phyloP scores from a whole-genome alignment of 2,888 invertebrate genomes.

The Pseudanteris insignis region DNA sequence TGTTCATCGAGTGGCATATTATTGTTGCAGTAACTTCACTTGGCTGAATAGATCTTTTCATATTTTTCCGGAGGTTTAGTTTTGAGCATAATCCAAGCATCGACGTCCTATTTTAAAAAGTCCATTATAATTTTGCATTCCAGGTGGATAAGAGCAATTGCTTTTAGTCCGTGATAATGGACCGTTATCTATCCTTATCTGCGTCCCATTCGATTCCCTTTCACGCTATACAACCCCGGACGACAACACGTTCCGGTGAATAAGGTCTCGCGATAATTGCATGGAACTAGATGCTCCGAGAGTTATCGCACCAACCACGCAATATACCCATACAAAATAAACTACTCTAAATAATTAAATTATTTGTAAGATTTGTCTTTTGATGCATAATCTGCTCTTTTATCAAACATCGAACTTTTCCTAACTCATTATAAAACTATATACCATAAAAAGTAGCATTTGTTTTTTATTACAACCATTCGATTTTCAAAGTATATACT shows the following conservation, averaged over 20 bases:
- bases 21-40: not conserved
- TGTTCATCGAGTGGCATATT: not conserved
- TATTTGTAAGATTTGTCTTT: conserved; percentile 31
- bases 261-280: conserved; percentile 40
- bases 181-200: conserved; percentile 41
- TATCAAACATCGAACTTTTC: too few species aligned
- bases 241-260: conserved; percentile 26
- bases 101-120: conserved; percentile 25
- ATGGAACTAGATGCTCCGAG: conserved; percentile 31
- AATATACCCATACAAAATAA: conserved; percentile 33
- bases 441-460: too few species aligned
- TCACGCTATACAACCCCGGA: conserved; percentile 32
- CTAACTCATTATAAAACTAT: too few species aligned
- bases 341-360: conserved; percentile 41
- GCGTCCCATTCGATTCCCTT: conserved; percentile 37
- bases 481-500: too few species aligned
- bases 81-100: conserved; percentile 12
- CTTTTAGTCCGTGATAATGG: conserved; percentile 39
- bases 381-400: too few species aligned
- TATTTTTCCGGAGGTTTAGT: conserved; percentile 3
- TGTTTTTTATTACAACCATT: too few species aligned
- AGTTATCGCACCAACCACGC: conserved; percentile 35
- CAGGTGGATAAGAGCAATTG: conserved; percentile 27
- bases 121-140: conserved; percentile 29
- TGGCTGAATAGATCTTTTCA: conserved; percentile 18